Conservation (phyloP, 2,113 vertebrate species). For the Heterotis niloticus region DNA sequence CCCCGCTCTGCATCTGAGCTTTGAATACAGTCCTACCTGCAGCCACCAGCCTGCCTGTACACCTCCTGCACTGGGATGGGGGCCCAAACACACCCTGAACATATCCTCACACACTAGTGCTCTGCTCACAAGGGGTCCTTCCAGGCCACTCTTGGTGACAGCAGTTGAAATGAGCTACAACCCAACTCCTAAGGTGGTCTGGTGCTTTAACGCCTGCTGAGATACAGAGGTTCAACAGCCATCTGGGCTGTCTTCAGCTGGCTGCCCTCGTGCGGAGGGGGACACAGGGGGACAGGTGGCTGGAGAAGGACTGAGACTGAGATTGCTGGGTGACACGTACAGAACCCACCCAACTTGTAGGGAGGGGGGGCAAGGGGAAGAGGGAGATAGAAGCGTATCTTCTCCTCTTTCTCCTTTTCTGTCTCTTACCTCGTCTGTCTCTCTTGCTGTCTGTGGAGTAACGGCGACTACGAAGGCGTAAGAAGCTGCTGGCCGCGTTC, state of each 20-base stretch:
- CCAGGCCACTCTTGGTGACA: background rate
- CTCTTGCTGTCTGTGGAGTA: background rate
- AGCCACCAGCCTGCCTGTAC: conserved; percentile 36
- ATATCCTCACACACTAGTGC: background rate
- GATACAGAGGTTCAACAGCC: background rate
- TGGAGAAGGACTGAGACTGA: conserved; percentile 49
- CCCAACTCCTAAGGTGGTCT: background rate
- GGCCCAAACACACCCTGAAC: background rate
- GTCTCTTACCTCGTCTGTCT: background rate
- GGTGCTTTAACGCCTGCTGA: background rate
- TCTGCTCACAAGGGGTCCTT: background rate
- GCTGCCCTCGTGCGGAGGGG: conserved; percentile 19
- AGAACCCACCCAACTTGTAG: conserved; percentile 36
- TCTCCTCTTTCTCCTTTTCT: conserved; percentile 29
- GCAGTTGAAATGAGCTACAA: background rate
- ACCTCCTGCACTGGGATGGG: conserved; percentile 27
- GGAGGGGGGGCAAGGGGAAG: conserved; percentile 20
- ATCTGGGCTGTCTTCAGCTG: background rate
- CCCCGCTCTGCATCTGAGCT: conserved; percentile 52
- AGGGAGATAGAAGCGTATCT: background rate
- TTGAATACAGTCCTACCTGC: conserved; percentile 51
- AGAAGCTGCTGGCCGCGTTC: background rate
- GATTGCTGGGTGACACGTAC: conserved; percentile 62
- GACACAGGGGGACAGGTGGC: conserved; percentile 31
- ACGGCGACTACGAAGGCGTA: background rate